phyloP scores from a whole-genome alignment of 1,140 invertebrate species.

The Halesus radiatus region DNA sequence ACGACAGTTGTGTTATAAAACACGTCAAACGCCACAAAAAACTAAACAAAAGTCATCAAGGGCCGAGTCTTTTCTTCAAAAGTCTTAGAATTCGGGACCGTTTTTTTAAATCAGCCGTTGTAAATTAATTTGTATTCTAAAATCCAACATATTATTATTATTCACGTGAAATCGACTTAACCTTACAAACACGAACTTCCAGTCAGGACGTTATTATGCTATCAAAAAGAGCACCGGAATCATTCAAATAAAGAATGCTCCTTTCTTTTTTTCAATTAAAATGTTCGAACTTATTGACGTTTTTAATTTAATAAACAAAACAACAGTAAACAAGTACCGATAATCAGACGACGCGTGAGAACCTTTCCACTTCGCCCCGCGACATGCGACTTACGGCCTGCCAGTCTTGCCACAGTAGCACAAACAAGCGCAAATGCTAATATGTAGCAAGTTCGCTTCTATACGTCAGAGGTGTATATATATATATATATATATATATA shows the following conservation, averaged over 20 bases:
- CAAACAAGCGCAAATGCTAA: slow-evolving; percentile 12
- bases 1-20: no score
- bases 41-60: no score
- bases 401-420: no score
- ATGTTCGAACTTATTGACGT: neutral
- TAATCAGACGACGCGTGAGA: neutral
- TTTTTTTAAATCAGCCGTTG: no score
- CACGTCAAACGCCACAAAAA: no score
- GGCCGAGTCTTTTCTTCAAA: no score
- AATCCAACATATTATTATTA: neutral
- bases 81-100: no score
- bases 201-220: neutral
- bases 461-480: no score
- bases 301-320: slow-evolving; percentile 1
- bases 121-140: neutral
- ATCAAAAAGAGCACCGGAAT: neutral
- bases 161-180: slow-evolving; percentile 7
- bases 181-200: slow-evolving; percentile 12
- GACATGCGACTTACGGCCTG: no score
- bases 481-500: no score
- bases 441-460: neutral
- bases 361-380: neutral
- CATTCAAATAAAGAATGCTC: neutral
- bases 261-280: neutral
- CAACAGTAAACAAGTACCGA: slow-evolving; percentile 15